These are phyloP conservation scores for Conchocele bisecta DNA, from an alignment of 2,888 invertebrate species.

Conservation along the genomic window DNA sequence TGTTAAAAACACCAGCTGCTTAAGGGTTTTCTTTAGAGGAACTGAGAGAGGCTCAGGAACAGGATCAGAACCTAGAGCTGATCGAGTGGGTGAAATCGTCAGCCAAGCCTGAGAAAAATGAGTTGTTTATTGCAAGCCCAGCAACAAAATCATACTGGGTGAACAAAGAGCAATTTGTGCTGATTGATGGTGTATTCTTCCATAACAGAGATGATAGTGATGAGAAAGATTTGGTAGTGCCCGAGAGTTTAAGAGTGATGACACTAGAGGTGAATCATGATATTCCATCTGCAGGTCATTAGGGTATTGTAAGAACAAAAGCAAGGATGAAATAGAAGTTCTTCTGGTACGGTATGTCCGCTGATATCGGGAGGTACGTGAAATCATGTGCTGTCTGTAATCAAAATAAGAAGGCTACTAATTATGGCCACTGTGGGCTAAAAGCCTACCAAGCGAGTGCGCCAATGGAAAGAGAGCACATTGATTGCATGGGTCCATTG, in stretches of 20 bases:
- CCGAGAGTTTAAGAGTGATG: not conserved
- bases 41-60: too few relatives aligned
- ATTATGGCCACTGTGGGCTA: not conserved
- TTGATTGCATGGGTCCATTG: slow-evolving; percentile 9
- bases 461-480: slow-evolving; percentile 17
- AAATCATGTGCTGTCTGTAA: not conserved
- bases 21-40: too few relatives aligned
- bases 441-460: slow-evolving; percentile 17
- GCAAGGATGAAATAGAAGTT: slow-evolving; percentile 15
- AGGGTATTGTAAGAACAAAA: slow-evolving; percentile 13
- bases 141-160: slow-evolving; percentile 20
- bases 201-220: not conserved
- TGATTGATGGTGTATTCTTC: not conserved
- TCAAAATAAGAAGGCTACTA: not conserved
- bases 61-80: not conserved
- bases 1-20: too few relatives aligned
- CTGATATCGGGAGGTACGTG: slow-evolving; percentile 4
- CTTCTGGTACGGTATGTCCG: not conserved
- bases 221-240: slow-evolving; percentile 1
- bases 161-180: not conserved
- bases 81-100: not conserved
- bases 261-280: not conserved
- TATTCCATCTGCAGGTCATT: slow-evolving; percentile 15
- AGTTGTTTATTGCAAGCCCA: not conserved
- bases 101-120: slow-evolving; percentile 6